Base-by-base conservation (phyloP, 2,888 invertebrate genomes). In the Aelia acuminata region DNA sequence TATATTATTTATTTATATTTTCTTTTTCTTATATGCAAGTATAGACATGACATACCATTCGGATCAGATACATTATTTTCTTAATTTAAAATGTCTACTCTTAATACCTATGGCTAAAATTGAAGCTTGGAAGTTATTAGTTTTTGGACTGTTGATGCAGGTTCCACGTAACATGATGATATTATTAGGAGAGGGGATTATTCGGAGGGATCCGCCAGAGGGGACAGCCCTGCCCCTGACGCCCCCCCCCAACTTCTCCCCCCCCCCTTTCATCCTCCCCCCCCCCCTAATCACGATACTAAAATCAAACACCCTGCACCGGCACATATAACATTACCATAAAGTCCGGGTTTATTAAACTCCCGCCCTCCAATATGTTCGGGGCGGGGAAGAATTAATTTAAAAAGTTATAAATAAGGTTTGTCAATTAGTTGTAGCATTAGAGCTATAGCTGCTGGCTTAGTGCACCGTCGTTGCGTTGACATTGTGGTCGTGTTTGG, bases 281-380 rank as follows among this genome's bases (percentile, higher is more conserved):
- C 35, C 0, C 43, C n/a, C 80, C 80, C 80, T 80, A 80, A 80
- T 80, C 80, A 80, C 80, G 80, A 39, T 80, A 80, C 80, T 80
- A 47, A 80, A 80, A 80, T 80, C 80, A 80, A 80, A 80, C 80
- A 80, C 80, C 80, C 80, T 43, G 43, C n/a, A n/a, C 43, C 43
- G 80, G 80, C 43, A 47, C 84, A 49, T 22, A 84, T 49, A 84
- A 49, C 84, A 84, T 84, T 84, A 84, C 84, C 84, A 84, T 84
- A 84, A 84, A 84, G 49, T 35, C 84, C 84, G 47, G 84, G 43
- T 50, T 84, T 84, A 49, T 49, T 84, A 49, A 84, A 84, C 48
- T 35, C 31, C 20, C 84, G 26, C n/a, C 84, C 49, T n/a, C 49
- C 31, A 2, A 48, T 43, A 43, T 43, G 43, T 47, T 18, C 0